Base-by-base conservation (phyloP, 1,140 invertebrate species). In the Magallana angulata region DNA sequence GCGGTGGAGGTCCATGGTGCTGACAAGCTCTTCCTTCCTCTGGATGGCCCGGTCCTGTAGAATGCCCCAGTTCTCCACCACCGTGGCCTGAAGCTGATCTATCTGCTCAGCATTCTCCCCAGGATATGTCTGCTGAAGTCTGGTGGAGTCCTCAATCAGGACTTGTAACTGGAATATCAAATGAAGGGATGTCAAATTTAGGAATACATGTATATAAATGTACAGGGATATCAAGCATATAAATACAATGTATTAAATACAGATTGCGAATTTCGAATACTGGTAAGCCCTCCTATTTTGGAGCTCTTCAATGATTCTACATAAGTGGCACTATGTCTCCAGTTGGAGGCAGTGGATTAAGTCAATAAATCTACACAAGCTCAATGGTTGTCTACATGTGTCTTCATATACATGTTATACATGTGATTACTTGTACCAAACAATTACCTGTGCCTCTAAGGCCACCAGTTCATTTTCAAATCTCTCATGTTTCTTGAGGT, bases 401-500 rank as follows among this genome's bases (percentile, higher is more conserved):
- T 48, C 36, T 48, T 48, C 36, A 48, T 48, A 48, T 48, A 48
- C 36, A 48, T 48, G 36, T 48, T 4, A 48, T 36, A 36, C 4
- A 4, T 36, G 36, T 36, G 4, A 36, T 48, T 48, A 48, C 36
- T 2, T 48, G 36, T 48, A 48, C 36, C 36, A 48, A 48, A 48
- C 36, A n/a, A 36, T 8, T 82, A 99, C 95, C 94, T 99, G 98
- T 0, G 98, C 98, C 94, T 99, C 98, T 3, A 99, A 95, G 0
- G 98, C 98, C 3, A 98, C 96, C 14, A 99, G 94, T 95, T 99
- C 98, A 94, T 98, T 99, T 94, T 99, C 98, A 92, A 99, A 98
- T 4, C 97, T 97, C 95, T 99, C 98, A 93, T 99, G 98, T 91
- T 97, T 97, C 88, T 98, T 95, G 7, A 98, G 96, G 83, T 98